Evolutionary conservation across 2,113 vertebrate genomes (phyloP).

Genomic region (Macquaria australasica): DNA sequence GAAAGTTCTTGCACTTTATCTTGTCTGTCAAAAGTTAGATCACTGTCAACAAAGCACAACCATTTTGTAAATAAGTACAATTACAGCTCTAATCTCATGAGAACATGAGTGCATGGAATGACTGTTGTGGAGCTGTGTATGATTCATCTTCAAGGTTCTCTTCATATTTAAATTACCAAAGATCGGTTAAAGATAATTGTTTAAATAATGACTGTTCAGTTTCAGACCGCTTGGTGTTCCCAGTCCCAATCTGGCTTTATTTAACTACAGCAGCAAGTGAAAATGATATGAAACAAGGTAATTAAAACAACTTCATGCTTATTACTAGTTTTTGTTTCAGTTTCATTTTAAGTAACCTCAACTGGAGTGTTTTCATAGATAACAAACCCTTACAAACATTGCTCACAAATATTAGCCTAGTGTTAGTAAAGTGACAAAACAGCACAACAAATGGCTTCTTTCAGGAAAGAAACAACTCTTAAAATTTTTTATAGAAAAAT

Average conservation of each 20-base stretch:
- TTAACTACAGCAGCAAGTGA: not conserved
- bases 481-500: not conserved
- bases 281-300: not conserved
- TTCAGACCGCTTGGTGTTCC: slow-evolving; percentile 3
- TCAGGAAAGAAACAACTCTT: not conserved
- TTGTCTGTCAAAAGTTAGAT: slow-evolving; percentile 53
- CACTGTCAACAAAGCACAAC: slow-evolving; percentile 58
- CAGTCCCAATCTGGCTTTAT: not conserved
- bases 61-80: slow-evolving; percentile 62
- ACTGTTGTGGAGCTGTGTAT: slow-evolving; percentile 8
- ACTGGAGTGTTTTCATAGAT: not conserved
- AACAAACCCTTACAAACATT: not conserved
- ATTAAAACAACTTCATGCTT: not conserved
- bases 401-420: not conserved
- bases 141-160: slow-evolving; percentile 38
- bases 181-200: not conserved
- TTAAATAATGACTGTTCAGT: not conserved
- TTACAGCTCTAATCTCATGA: slow-evolving; percentile 63
- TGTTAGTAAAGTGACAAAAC: not conserved
- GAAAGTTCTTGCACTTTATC: slow-evolving; percentile 63
- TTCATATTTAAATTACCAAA: slow-evolving; percentile 22
- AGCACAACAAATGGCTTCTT: not conserved
- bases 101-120: slow-evolving; percentile 63
- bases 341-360: not conserved
- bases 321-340: not conserved